phyloP scores from a whole-genome alignment of 2,113 vertebrate genomes.

The Crotalus helleri region DNA sequence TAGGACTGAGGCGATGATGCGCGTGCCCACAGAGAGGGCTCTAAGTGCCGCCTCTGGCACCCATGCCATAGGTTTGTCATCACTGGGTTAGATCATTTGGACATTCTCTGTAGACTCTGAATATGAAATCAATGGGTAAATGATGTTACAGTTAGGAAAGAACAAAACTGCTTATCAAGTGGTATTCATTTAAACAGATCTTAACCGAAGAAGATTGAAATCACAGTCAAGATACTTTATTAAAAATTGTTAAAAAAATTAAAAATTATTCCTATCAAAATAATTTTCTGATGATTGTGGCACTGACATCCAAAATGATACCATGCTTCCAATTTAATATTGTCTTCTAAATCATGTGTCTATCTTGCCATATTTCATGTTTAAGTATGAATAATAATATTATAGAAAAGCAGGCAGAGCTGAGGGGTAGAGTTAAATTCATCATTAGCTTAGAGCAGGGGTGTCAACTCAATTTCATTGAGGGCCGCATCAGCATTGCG shows the following conservation, averaged over 20 bases:
- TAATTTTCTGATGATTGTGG: not conserved
- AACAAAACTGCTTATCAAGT: not conserved
- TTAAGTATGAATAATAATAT: not conserved
- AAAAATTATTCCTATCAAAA: not conserved
- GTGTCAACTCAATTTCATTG: no score
- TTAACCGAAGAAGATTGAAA: not conserved
- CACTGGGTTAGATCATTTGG: not conserved
- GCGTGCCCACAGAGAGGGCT: no score
- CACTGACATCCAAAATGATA: not conserved
- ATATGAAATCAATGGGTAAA: not conserved
- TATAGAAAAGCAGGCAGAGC: no score
- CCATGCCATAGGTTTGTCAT: no score
- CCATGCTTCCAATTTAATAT: not conserved
- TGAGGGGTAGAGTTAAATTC: no score
- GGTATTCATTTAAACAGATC: not conserved
- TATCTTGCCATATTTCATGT: not conserved
- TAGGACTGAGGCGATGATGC: no score
- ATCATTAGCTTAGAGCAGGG: no score
- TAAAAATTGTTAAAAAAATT: not conserved
- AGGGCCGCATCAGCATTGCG: no score
- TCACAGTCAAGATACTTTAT: not conserved
- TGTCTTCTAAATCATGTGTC: not conserved
- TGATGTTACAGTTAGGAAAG: not conserved
- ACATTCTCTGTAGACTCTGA: not conserved
- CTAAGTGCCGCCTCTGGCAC: no score